Base-by-base conservation (phyloP, 2,113 vertebrate genomes). In the Melanotaenia duboulayi region DNA sequence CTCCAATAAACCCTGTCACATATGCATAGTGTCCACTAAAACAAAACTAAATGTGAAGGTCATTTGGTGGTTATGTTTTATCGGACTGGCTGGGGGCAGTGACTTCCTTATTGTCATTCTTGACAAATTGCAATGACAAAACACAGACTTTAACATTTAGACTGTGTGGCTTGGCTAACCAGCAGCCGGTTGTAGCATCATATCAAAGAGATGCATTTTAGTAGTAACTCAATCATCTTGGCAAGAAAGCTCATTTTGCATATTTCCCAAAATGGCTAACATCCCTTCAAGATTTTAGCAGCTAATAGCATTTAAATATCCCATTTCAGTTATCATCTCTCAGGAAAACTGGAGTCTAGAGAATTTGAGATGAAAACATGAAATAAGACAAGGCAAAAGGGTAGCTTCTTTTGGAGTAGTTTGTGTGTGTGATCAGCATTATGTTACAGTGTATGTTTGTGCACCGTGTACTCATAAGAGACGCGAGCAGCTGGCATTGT, bases 401-500 rank as follows among this genome's bases (percentile, higher is more conserved):
- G 71, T 32, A 51, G 12, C 48, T 72, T 40, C 71, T 74, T 67
- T 80, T 57, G 57, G 35, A 61, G 62, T 22, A 52, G 25, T 50
- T 65, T 58, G 60, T 65, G 70, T 65, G 65, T 62, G 62, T 86
- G 79, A 81, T 75, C 78, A 66, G 51, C 23, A 25, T 50, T 49
- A 14, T 39, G 24, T 1, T 39, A 5, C 13, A 8, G 0, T 73
- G 63, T 51, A 28, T 65, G 23, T 72, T 39, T 51, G 20, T 78
- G 44, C 22, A 11, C 22, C 65, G 69, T 60, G 67, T 54, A 49
- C n/a, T 64, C 56, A 81, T 58, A 81, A 74, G 66, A 71, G 59
- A 46, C 60, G 17, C 46, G 65, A 80, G 86, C 84, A 84, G 88
- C 87, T 91, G 87, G 84, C 85, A 74, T 81, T 65, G 81, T 85